These are phyloP conservation scores for Heliconius hortense DNA, from an alignment of 2,888 invertebrate species.

Conservation along the genomic window DNA sequence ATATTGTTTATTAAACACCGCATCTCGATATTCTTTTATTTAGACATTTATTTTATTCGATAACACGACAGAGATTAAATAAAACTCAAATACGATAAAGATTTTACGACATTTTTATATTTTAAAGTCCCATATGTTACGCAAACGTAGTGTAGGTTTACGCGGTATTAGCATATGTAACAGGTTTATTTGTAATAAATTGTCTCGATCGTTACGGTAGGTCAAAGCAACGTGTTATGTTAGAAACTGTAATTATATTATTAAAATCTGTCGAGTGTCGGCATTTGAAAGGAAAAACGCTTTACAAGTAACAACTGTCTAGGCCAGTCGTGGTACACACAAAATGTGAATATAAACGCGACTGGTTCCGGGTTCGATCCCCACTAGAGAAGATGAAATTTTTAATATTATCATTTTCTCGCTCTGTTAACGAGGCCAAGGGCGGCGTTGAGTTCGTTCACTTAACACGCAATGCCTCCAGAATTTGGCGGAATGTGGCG, in stretches of 20 bases:
- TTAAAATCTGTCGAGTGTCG: conserved; percentile 12
- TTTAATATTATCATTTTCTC: no score
- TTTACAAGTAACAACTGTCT: conserved; percentile 23
- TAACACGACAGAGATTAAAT: neutral
- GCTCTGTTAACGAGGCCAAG: no score
- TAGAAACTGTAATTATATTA: conserved; percentile 24
- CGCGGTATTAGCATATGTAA: conserved; percentile 33
- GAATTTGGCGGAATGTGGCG: no score
- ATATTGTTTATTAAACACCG: no score
- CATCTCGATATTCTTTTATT: no score
- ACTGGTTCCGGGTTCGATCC: no score
- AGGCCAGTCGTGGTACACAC: no score
- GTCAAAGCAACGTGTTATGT: conserved; percentile 27
- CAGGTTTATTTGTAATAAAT: conserved; percentile 38
- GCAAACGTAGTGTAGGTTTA: conserved; percentile 29
- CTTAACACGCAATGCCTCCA: no score
- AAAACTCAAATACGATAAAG: neutral
- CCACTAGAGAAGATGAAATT: no score
- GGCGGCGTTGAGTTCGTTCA: no score
- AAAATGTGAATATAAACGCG: no score
- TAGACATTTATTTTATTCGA: no score
- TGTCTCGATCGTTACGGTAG: conserved; percentile 39
- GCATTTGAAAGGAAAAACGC: conserved; percentile 19
- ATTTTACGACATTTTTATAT: conserved; percentile 21
- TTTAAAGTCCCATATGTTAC: conserved; percentile 37